Conservation (phyloP, 1,140 invertebrate genomes). For the Drosophila arizonae region DNA sequence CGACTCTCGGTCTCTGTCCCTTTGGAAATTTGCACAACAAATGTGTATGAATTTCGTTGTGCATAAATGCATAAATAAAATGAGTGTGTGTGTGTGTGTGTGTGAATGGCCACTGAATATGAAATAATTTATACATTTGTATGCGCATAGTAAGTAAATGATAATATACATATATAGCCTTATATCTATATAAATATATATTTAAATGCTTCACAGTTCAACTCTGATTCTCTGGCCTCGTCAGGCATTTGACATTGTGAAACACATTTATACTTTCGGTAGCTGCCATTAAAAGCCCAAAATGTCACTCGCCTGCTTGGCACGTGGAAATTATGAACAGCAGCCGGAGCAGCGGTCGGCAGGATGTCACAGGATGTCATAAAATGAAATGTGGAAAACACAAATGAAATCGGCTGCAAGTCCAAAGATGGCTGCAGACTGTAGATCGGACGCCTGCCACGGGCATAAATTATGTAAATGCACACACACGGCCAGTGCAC, state of each 20-base stretch:
- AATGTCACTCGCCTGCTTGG: conserved; percentile 59
- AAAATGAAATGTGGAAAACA: conserved; percentile 68
- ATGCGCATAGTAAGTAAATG: conserved; percentile 69
- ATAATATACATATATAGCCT: not conserved
- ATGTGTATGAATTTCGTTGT: conserved; percentile 73
- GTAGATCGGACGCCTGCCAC: conserved; percentile 11
- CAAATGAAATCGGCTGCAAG: conserved; percentile 53
- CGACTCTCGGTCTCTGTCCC: not conserved
- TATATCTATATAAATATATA: conserved; percentile 1
- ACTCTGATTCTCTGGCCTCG: not conserved
- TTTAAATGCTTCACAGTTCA: not conserved
- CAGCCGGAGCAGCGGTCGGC: conserved; percentile 30
- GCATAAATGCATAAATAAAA: conserved; percentile 73
- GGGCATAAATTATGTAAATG: conserved; percentile 75
- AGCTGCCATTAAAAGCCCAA: conserved; percentile 45
- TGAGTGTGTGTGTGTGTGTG: conserved; percentile 28
- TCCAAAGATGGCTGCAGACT: conserved; percentile 12
- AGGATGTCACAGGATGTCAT: conserved; percentile 59
- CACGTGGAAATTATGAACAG: conserved; percentile 69
- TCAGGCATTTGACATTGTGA: conserved; percentile 44
- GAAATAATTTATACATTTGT: conserved; percentile 53
- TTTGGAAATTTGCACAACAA: conserved; percentile 75
- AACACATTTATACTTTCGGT: conserved; percentile 11
- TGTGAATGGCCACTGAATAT: conserved; percentile 61
- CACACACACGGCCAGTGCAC: conserved; percentile 22